Evolutionary conservation across 1,140 invertebrate genomes (phyloP), one percentile per base, ranked within the genome.

Genomic region (Drosophila santomea): DNA sequence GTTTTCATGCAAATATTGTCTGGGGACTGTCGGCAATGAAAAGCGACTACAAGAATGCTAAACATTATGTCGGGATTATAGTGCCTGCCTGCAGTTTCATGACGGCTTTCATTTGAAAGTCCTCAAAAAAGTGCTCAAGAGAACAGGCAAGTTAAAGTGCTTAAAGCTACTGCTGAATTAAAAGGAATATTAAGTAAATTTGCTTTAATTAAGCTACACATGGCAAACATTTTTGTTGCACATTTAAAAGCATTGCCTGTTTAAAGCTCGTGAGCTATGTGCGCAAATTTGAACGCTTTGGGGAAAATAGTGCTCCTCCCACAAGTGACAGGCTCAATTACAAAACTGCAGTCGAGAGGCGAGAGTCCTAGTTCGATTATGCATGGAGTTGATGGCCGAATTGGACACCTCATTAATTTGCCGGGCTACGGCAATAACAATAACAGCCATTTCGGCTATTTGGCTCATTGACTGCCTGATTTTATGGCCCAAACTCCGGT

Each of bases 1-100:
- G 85, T 90, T 90, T 81, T 78, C 80, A 84, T 89, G 84, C 80
- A 89, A 89, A 84, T 78, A 89, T 72, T 83, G 80, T 88, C 80
- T 78, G 67, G 80, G 77, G 74, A 89, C 54, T 58, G 86, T 74
- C 61, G 73, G 12, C 15, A 58, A 15, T 55, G 39, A 4, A 38
- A 52, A 57, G 20, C 15, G 32, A 61, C 41, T 47, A 43, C 41
- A 73, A 23, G 10, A 47, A 44, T 47, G 36, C 44, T 56, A 64
- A 62, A 62, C 43, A 47, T 45, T 38, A 58, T 23, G 32, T 14
- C 14, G 32, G 47, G 68, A 71, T 71, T 71, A 50, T 58, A 71
- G 51, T 62, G 23, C 28, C 39, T 11, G 54, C 14, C 45, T 50
- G 38, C 47, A 43, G 20, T 23, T 35, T 25, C 4, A 12, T 14